Conservation (phyloP, 2,888 invertebrate genomes). For the Matsumyia berberina region DNA sequence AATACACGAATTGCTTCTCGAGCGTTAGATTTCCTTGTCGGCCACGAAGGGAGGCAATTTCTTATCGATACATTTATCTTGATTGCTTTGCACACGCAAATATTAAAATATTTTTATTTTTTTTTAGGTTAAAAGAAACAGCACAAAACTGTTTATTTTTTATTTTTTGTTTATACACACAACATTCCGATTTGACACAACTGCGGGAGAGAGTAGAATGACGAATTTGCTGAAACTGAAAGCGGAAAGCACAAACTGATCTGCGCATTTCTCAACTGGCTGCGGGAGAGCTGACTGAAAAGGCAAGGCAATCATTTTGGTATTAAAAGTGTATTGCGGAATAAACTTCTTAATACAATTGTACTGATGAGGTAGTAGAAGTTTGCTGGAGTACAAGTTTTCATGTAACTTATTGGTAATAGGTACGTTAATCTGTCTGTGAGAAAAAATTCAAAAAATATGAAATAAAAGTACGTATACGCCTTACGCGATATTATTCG, state of each 20-base stretch:
- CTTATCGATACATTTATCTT: slow-evolving; percentile 27
- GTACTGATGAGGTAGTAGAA: not conserved
- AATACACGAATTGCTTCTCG: slow-evolving; percentile 69
- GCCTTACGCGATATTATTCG: too few relatives aligned
- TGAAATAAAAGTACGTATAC: too few relatives aligned
- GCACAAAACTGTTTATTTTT: slow-evolving; percentile 44
- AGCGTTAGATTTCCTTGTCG: slow-evolving; percentile 28
- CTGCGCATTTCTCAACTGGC: slow-evolving; percentile 40
- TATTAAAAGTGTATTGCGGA: not conserved
- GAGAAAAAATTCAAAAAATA: too few relatives aligned
- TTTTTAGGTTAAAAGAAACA: slow-evolving; percentile 12
- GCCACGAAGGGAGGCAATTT: slow-evolving; percentile 12
- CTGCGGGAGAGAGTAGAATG: slow-evolving; percentile 56
- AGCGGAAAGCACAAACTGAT: slow-evolving; percentile 59
- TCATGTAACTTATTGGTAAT: too few relatives aligned
- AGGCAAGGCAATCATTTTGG: slow-evolving; percentile 4
- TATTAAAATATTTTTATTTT: slow-evolving; percentile 10
- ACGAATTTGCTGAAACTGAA: slow-evolving; percentile 53
- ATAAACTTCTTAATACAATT: not conserved
- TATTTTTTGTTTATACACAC: slow-evolving; percentile 62
- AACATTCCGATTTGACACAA: slow-evolving; percentile 69
- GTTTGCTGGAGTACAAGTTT: too few relatives aligned
- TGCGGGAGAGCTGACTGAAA: slow-evolving; percentile 32
- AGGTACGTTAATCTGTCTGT: too few relatives aligned
- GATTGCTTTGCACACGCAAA: slow-evolving; percentile 14